phyloP scores from a whole-genome alignment of 1,140 invertebrate species.

The Hycleus cichorii region DNA sequence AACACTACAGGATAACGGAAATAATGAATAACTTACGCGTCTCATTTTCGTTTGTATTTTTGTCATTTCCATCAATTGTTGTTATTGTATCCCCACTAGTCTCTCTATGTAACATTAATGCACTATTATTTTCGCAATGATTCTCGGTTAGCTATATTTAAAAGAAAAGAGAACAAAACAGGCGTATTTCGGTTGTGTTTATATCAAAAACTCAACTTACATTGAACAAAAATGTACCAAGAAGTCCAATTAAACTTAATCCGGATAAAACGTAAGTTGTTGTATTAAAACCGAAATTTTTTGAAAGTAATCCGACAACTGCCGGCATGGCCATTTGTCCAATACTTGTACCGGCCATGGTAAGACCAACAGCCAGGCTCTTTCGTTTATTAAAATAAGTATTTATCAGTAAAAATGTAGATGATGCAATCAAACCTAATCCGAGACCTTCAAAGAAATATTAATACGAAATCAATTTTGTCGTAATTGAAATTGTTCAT shows the following conservation, averaged over 20 bases:
- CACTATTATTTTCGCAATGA: too few relatives aligned
- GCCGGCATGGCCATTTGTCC: constrained; percentile 69
- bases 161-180: too few relatives aligned
- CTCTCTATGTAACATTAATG: too few relatives aligned
- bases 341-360: constrained; percentile 62
- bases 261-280: constrained; percentile 54
- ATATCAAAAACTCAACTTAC: constrained; percentile 15
- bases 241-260: constrained; percentile 52
- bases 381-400: constrained; percentile 61
- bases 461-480: neutral
- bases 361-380: constrained; percentile 58
- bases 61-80: neutral
- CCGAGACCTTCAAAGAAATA: constrained; percentile 52
- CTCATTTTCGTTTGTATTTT: neutral
- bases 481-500: neutral
- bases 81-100: too few relatives aligned
- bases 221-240: constrained; percentile 34
- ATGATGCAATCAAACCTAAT: constrained; percentile 55
- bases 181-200: too few relatives aligned
- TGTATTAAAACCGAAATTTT: constrained; percentile 47
- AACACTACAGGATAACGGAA: too few relatives aligned
- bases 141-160: too few relatives aligned
- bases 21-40: too few relatives aligned
- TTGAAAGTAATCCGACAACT: constrained; percentile 52
- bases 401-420: constrained; percentile 63